Base-by-base conservation (phyloP, 2,888 invertebrate species). In the Drosophila meridiana region DNA sequence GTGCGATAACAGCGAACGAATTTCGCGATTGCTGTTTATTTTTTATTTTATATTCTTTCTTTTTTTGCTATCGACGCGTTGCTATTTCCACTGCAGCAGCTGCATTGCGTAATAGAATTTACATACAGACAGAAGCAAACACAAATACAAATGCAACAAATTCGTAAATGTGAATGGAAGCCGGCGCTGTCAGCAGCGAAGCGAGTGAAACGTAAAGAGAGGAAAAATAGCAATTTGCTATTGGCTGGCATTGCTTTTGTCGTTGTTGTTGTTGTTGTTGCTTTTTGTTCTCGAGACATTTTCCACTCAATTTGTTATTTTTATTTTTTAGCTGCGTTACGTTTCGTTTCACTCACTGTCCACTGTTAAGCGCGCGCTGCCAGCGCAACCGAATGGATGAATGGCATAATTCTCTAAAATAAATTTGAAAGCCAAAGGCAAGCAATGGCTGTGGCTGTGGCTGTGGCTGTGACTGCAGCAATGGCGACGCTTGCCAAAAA, bases 371-470 rank as follows among this genome's bases (percentile, higher is more conserved):
- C 87, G 79, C 76, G 75, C 88, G 84, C 69, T 89, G 75, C 67
- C 72, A 72, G 74, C 57, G 20, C 72, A 73, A 80, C 63, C 75
- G 69, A 89, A 76, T 73, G 77, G 76, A 88, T 91, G 87, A 87
- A 88, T 87, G 87, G 91, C 88, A 88, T 88, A 88, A 88, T 91
- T 78, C 89, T 91, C 78, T 91, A 91, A 88, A 91, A 91, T 88
- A 89, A 91, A 90, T 90, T 91, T 89, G 82, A 76, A 82, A 90
- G 89, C 73, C 59, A 42, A 75, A 62, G 42, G 57, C 74, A 60
- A 58, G 62, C 47, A 52, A 40, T 56, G 66, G 55, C 66, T 53
- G 60, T 1, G 20, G 20, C 20, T 53, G 60, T 1, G 20, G 20
- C 20, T 20, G 20, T 20, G 20, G 20, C 20, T 20, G 20, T 20